Conservation (phyloP, 2,113 vertebrate species). For the Rhombomys opimus region DNA sequence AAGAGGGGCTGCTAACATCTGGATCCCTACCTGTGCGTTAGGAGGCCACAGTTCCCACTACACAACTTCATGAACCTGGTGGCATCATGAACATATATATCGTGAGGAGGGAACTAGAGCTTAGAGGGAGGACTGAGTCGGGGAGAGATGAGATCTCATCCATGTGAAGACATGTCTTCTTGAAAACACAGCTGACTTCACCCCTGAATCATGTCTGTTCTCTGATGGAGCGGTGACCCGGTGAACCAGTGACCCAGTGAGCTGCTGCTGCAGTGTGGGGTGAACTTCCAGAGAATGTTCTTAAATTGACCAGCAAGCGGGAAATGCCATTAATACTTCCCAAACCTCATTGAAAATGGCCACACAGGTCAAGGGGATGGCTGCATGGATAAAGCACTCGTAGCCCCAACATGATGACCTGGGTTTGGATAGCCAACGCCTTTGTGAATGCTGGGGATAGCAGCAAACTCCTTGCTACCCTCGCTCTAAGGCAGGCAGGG, state of each 20-base stretch:
- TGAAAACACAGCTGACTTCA: background rate
- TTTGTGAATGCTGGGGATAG: background rate
- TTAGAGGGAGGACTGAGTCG: background rate
- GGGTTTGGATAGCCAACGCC: background rate
- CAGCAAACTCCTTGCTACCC: background rate
- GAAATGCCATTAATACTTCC: background rate
- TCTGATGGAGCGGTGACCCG: background rate
- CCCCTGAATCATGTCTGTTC: background rate
- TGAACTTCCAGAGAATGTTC: background rate
- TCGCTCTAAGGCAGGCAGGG: background rate
- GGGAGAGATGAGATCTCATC: background rate
- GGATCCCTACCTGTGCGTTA: background rate
- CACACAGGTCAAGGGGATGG: background rate
- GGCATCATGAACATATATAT: background rate
- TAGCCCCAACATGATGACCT: rapidly evolving
- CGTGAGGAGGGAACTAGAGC: background rate
- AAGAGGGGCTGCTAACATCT: background rate
- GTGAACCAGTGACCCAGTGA: background rate
- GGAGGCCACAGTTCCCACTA: background rate
- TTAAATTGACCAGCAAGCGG: background rate
- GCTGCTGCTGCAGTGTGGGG: background rate
- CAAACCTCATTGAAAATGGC: background rate
- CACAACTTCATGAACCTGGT: too few species aligned
- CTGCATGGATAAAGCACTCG: background rate
- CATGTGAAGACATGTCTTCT: background rate